These are phyloP conservation scores for Latrodectus elegans DNA, from an alignment of 2,888 invertebrate genomes.

Conservation along the genomic window DNA sequence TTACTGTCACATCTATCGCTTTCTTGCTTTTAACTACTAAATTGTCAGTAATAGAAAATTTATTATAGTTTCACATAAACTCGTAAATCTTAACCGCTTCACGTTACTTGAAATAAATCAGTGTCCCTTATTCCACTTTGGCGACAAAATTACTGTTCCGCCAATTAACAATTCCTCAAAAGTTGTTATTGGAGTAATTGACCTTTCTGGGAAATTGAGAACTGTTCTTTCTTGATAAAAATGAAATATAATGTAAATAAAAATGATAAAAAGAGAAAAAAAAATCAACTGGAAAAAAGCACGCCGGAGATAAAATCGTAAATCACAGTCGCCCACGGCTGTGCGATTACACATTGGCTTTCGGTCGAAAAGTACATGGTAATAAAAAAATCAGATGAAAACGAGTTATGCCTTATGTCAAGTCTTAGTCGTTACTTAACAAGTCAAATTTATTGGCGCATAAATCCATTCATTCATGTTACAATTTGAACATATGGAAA, in stretches of 20 bases:
- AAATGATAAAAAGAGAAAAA: not conserved
- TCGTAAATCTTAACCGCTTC: not conserved
- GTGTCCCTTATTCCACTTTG: not conserved
- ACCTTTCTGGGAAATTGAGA: not conserved
- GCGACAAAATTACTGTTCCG: conserved; percentile 2
- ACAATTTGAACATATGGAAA: conserved; percentile 3
- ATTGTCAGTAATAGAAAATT: no score
- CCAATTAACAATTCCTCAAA: conserved; percentile 1
- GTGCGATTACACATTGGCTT: conserved; percentile 20
- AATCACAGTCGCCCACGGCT: conserved; percentile 24
- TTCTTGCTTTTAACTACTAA: no score
- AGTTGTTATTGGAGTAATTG: conserved; percentile 3
- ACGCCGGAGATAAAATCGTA: not conserved
- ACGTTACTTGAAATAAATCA: not conserved
- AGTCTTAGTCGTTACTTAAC: conserved; percentile 2
- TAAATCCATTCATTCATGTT: conserved; percentile 7
- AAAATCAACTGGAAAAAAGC: not conserved
- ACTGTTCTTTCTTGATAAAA: not conserved
- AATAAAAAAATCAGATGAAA: conserved; percentile 23
- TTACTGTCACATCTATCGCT: no score
- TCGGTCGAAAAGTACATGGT: not conserved
- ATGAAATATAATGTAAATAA: not conserved
- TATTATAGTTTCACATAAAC: no score
- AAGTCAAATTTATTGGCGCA: conserved; percentile 24
- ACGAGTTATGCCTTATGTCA: conserved; percentile 24